A percentile compares a stretch with the other conserved stretches of the same genome.
Evolutionary conservation across 2,113 vertebrate genomes (phyloP).

Genomic region (Elachura formosa): DNA sequence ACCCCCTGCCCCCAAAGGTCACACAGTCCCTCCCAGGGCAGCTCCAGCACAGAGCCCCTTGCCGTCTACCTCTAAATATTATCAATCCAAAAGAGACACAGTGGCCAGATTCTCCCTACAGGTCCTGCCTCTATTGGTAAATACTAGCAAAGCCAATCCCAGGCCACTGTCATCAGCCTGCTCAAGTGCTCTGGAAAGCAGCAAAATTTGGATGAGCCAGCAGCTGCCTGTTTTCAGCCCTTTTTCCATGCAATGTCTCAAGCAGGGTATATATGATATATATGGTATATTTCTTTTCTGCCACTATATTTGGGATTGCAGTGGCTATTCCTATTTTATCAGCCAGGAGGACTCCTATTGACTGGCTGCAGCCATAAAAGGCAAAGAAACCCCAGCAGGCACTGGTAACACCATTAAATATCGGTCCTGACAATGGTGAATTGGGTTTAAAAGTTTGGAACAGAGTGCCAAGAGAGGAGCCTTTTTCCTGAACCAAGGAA

Average conservation of each 20-base stretch:
- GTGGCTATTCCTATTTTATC: slow-evolving; percentile 17
- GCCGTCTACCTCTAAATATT: neutral
- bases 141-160: neutral
- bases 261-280: neutral
- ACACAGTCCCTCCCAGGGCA: too few species aligned
- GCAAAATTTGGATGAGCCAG: neutral
- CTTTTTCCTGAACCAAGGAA: slow-evolving; percentile 56
- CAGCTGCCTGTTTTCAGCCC: neutral
- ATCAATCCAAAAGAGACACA: neutral
- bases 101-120: neutral
- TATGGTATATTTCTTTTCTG: neutral
- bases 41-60: neutral
- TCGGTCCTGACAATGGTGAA: neutral
- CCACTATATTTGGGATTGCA: neutral
- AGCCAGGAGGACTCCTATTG: neutral
- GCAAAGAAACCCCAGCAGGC: slow-evolving; percentile 18
- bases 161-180: neutral
- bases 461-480: neutral
- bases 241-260: neutral
- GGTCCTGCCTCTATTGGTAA: neutral
- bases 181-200: neutral
- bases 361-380: slow-evolving; percentile 43
- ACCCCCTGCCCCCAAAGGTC: neutral
- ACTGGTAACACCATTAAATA: slow-evolving; percentile 4
- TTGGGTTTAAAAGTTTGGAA: slow-evolving; percentile 34